phyloP scores from a whole-genome alignment of 2,113 vertebrate species.

The Mohoua ochrocephala region DNA sequence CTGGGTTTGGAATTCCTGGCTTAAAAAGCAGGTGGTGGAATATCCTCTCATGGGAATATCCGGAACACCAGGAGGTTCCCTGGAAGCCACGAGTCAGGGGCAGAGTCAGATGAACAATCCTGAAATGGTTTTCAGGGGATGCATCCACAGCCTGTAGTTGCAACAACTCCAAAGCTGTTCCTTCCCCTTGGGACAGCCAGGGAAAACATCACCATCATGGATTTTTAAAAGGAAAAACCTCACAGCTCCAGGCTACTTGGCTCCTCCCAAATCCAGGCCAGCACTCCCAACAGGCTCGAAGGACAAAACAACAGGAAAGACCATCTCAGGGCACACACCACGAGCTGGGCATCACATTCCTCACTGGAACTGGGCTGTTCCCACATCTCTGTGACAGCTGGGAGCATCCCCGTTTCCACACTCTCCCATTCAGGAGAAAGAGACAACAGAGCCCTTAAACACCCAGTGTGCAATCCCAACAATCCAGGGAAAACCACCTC shows the following conservation, averaged over 20 bases:
- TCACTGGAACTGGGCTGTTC: neutral
- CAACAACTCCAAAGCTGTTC: neutral
- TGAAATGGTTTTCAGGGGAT: too few species aligned
- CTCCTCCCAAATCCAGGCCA: neutral
- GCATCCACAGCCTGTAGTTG: too few species aligned
- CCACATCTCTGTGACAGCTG: too few species aligned
- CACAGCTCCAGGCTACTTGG: neutral
- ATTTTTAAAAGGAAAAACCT: neutral
- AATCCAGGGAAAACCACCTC: neutral
- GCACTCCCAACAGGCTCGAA: neutral
- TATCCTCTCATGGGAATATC: too few species aligned
- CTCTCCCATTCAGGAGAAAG: neutral
- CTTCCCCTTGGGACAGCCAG: neutral
- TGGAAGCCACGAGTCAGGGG: neutral
- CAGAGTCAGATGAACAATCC: neutral
- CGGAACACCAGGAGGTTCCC: neutral
- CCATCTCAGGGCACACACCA: neutral
- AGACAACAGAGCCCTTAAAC: neutral
- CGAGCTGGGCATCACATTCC: neutral
- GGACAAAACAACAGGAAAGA: neutral
- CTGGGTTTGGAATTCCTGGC: too few species aligned
- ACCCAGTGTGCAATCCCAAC: neutral
- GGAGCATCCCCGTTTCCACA: neutral
- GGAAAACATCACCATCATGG: neutral
- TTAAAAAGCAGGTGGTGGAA: too few species aligned